Evolutionary conservation across 1,140 invertebrate genomes (phyloP).

Genomic region (Nephila pilipes): DNA sequence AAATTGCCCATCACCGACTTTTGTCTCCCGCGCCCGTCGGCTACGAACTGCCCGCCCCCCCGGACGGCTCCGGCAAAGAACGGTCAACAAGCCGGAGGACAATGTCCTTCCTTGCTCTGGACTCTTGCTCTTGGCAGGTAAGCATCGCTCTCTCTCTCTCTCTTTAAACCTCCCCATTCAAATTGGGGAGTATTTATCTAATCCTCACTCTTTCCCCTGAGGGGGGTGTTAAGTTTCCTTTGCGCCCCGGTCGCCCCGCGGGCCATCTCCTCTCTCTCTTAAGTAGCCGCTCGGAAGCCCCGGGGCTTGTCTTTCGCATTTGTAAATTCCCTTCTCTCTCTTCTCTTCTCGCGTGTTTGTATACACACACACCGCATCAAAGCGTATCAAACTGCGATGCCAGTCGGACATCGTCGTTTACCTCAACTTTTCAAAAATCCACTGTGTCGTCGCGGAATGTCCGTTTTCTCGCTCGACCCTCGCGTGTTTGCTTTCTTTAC

Average conservation of each 20-base stretch:
- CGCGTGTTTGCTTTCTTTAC: constrained; percentile 28
- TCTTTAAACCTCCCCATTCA: constrained; percentile 69
- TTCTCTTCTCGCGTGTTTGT: constrained; percentile 19
- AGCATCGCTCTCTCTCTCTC: constrained; percentile 38
- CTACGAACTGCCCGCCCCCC: constrained; percentile 65
- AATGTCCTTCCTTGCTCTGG: constrained; percentile 77
- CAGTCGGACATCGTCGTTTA: not conserved
- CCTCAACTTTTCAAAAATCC: not conserved
- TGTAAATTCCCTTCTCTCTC: constrained; percentile 62
- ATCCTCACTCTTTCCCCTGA: constrained; percentile 37
- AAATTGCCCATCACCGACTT: constrained; percentile 73
- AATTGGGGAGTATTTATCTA: constrained; percentile 77
- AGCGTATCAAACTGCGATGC: not conserved
- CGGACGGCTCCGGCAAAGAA: constrained; percentile 62
- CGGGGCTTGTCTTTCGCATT: constrained; percentile 14
- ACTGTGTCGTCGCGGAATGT: too few species aligned
- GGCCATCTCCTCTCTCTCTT: constrained; percentile 14
- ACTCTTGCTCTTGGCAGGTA: constrained; percentile 77
- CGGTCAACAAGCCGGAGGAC: constrained; percentile 74
- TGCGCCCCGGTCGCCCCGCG: not conserved
- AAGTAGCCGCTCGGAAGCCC: constrained; percentile 44
- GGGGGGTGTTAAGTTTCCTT: constrained; percentile 69
- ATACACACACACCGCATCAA: not conserved
- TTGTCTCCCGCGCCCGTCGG: constrained; percentile 67
- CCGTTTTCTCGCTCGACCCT: too few species aligned